phyloP scores from a whole-genome alignment of 2,797 vertebrate genomes.

The Lateolabrax maculatus region DNA sequence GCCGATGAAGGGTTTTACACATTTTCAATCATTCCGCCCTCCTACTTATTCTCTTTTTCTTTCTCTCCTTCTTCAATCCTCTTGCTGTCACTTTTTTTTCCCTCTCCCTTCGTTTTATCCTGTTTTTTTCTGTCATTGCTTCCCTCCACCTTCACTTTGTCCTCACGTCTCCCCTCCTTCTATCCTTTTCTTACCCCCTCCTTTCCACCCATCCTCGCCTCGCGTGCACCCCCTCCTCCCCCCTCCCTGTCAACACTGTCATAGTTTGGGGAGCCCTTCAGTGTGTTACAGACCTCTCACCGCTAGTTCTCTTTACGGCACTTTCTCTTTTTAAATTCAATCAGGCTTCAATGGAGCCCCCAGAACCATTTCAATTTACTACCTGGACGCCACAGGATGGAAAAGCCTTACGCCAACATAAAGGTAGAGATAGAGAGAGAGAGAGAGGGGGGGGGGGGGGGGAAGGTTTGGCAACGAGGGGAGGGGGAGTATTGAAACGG shows the following conservation, averaged over 20 bases:
- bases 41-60: neutral
- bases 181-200: slow-evolving; percentile 7
- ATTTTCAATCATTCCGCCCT: slow-evolving; percentile 81
- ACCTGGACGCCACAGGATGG: slow-evolving; percentile 81
- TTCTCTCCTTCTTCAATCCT: neutral
- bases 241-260: slow-evolving; percentile 63
- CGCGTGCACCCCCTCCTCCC: neutral
- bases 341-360: slow-evolving; percentile 83
- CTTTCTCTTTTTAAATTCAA: slow-evolving; percentile 89
- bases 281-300: slow-evolving; percentile 80
- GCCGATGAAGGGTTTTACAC: slow-evolving; percentile 83
- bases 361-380: slow-evolving; percentile 90
- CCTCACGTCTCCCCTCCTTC: slow-evolving; percentile 6
- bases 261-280: slow-evolving; percentile 79
- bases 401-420: slow-evolving; percentile 76
- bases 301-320: slow-evolving; percentile 82
- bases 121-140: neutral
- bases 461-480: slow-evolving; percentile 40
- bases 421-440: slow-evolving; percentile 49
- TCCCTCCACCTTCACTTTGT: slow-evolving; percentile 33
- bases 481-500: slow-evolving; percentile 51
- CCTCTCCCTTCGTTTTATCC: neutral
- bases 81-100: slow-evolving; percentile 44
- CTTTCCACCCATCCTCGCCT: slow-evolving; percentile 31
- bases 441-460: slow-evolving; percentile 44